phyloP scores from a whole-genome alignment of 2,888 invertebrate genomes.

The Abscondita cerata region DNA sequence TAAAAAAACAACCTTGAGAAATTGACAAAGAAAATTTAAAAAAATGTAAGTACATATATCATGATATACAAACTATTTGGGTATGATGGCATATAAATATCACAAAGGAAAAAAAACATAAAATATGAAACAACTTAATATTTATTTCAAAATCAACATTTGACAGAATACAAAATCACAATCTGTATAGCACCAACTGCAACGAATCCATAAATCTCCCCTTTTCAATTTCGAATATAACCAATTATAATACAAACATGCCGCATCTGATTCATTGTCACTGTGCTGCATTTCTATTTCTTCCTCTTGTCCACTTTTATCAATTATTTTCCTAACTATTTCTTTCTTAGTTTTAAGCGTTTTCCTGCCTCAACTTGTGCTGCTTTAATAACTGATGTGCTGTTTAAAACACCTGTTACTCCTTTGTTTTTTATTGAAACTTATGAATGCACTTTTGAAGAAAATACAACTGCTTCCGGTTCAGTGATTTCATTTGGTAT shows the following conservation, averaged over 20 bases:
- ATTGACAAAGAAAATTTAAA: neutral
- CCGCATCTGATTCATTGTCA: no score
- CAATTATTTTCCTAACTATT: neutral
- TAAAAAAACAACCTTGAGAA: neutral
- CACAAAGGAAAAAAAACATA: neutral
- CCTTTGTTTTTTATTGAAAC: neutral
- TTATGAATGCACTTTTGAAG: no score
- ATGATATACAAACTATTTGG: neutral
- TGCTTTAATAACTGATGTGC: neutral
- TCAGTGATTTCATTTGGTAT: no score
- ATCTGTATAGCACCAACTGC: conserved; percentile 4
- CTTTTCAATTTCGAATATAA: neutral
- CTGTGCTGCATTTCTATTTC: neutral
- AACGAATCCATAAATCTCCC: neutral
- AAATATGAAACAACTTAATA: neutral
- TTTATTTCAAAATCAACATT: neutral
- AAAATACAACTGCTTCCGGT: no score
- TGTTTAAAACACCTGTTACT: conserved; percentile 1
- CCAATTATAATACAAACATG: neutral
- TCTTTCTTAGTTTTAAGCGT: neutral
- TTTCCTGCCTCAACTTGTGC: neutral
- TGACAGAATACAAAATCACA: neutral
- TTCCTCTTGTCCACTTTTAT: neutral
- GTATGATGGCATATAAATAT: neutral
- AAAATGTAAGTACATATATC: neutral